Conservation (phyloP, 2,888 invertebrate genomes). For the Phyto melanocephala region DNA sequence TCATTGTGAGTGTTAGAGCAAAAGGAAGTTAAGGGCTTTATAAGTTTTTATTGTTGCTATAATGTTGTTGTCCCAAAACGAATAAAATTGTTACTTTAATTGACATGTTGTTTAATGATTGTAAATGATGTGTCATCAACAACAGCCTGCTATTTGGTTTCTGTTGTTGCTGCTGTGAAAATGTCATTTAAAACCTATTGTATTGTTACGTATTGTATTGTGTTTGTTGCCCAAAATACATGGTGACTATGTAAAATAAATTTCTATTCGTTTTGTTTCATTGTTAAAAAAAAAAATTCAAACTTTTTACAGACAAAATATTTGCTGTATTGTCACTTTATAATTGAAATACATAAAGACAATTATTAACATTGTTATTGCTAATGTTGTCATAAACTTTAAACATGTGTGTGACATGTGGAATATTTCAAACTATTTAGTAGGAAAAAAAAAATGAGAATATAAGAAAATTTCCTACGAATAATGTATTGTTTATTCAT, state of each 20-base stretch:
- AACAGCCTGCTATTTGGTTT: background rate
- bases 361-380: too few species aligned
- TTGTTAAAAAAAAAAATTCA: too few species aligned
- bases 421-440: too few species aligned
- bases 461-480: too few species aligned
- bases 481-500: too few species aligned
- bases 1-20: background rate
- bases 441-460: too few species aligned
- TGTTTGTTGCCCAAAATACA: background rate
- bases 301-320: too few species aligned
- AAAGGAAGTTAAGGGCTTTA: background rate
- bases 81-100: constrained; percentile 20
- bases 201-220: background rate
- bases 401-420: too few species aligned
- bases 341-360: too few species aligned
- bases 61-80: background rate
- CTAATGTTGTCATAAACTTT: too few species aligned
- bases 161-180: background rate
- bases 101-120: constrained; percentile 50
- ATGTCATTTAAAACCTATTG: constrained; percentile 30
- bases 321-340: too few species aligned
- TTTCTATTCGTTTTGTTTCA: background rate
- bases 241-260: background rate
- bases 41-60: background rate
- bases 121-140: constrained; percentile 11